A percentile compares a stretch with the other conserved stretches of the same genome.
Evolutionary conservation across 2,797 vertebrate species (phyloP).

Genomic region (Tapirus indicus): DNA sequence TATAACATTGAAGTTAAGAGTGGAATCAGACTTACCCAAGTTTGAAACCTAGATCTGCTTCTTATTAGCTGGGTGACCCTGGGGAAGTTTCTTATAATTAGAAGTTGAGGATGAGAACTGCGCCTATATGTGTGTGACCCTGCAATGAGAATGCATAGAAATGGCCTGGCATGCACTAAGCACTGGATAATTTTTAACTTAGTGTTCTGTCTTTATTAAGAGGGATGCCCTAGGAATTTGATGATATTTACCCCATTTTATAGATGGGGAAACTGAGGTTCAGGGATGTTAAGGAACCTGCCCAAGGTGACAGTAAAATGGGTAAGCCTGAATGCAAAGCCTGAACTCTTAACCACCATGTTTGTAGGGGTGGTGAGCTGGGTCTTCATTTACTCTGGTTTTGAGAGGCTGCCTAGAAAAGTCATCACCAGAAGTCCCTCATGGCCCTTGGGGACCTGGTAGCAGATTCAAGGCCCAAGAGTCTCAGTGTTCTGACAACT

Average conservation of each 20-base stretch:
- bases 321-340: neutral
- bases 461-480: neutral
- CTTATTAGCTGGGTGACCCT: neutral
- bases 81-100: neutral
- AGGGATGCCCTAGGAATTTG: neutral
- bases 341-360: neutral
- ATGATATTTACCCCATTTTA: neutral
- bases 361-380: neutral
- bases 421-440: neutral
- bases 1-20: neutral
- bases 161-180: neutral
- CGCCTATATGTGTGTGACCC: accelerated
- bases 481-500: neutral
- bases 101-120: neutral
- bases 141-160: neutral
- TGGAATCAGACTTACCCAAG: neutral
- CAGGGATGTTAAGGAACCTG: neutral
- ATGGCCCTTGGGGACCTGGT: neutral
- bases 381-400: neutral
- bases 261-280: neutral
- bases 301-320: neutral
- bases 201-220: neutral
- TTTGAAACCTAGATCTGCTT: neutral
- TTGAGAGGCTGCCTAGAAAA: neutral
- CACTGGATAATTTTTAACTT: neutral